phyloP scores from a whole-genome alignment of 2,888 invertebrate genomes.

The Leptinotarsa rubiginosa region DNA sequence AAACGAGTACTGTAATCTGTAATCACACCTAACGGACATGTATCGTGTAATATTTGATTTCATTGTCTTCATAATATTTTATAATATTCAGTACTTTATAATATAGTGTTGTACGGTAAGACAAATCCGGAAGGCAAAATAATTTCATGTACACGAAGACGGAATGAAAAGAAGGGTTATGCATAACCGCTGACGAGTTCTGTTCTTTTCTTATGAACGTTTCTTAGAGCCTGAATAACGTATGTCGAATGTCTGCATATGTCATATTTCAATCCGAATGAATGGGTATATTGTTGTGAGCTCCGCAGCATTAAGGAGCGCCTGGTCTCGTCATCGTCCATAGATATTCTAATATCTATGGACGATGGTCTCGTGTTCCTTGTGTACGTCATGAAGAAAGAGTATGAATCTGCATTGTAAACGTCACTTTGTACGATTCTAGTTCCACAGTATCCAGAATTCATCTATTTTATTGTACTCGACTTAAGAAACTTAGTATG shows the following conservation, averaged over 20 bases:
- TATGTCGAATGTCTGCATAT: constrained; percentile 30
- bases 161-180: constrained; percentile 3
- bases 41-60: too few relatives aligned
- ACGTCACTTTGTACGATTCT: constrained; percentile 35
- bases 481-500: constrained; percentile 30
- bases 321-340: constrained; percentile 39
- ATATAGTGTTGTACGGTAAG: too few relatives aligned
- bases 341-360: too few relatives aligned
- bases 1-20: too few relatives aligned
- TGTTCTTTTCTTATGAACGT: background rate
- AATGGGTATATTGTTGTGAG: constrained; percentile 32
- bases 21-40: too few relatives aligned
- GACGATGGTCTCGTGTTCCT: constrained; percentile 39
- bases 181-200: constrained; percentile 10
- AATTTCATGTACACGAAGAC: background rate
- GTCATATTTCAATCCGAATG: constrained; percentile 35
- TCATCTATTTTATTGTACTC: constrained; percentile 32
- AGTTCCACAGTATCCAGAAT: constrained; percentile 30
- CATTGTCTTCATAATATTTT: too few relatives aligned
- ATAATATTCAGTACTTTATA: too few relatives aligned
- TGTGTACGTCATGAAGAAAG: constrained; percentile 33
- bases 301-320: constrained; percentile 38
- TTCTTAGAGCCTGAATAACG: constrained; percentile 11
- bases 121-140: too few relatives aligned
- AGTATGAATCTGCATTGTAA: constrained; percentile 41